Evolutionary conservation across 30 jellyfish, hydroid and myxozoan species (phyloP), one percentile per base, ranked within the genome.

Genomic region (Turritopsis dohrnii): DNA sequence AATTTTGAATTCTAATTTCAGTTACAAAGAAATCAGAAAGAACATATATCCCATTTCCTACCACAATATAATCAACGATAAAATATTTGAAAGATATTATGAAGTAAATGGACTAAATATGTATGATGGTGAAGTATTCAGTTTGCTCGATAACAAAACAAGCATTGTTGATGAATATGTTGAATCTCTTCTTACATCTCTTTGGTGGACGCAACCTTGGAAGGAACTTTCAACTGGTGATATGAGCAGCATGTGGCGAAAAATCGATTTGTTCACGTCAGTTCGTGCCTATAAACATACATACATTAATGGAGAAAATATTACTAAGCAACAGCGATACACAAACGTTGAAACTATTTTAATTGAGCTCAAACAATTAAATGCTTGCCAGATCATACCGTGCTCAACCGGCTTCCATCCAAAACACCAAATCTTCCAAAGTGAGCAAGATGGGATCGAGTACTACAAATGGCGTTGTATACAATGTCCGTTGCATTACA

Each of bases 141-240:
- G 19, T 7, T 0, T 1, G 8, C 19, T 69, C 30, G 77, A 69
- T 69, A 69, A n/a, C 22, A 69, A 69, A 69, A 21, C 28, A 8
- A n/a, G 17, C 31, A 69, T 69, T 1, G 19, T n/a, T 27, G 77
- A 69, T 21, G 77, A 69, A 69, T 69, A 69, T 69, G 19, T 69
- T 0, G 77, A 69, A 27, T 69, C 77, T 8, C 16, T 69, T 23
- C 30, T 69, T 23, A 69, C 77, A 23, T 21, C 77, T 7, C 22
- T 69, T 7, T 69, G 77, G 77, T 69, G 77, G 77, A 9, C 77
- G 30, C 77, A 69, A 19, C 77, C 77, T 23, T 69, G 9, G 9
- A 19, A 69, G 19, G 19, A 16, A 27, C 30, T 69, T 9, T 9
- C 16, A 8, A 23, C 16, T 1, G 28, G 30, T 69, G 77, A 17